Evolutionary conservation across 2,797 vertebrate species (phyloP).

Genomic region (Pipistrellus nathusii): DNA sequence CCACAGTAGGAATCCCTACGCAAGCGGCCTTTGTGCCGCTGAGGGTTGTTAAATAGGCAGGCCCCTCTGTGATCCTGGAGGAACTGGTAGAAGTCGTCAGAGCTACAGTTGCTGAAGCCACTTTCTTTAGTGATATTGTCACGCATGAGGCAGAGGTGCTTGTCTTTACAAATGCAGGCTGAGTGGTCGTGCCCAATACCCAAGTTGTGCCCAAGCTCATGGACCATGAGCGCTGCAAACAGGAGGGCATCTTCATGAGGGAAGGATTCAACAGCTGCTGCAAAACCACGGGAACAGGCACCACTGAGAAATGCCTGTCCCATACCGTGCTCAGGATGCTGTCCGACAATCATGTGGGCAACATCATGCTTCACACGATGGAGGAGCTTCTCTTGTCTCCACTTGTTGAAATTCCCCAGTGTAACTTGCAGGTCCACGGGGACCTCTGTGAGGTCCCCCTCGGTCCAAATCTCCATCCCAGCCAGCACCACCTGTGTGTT

Average conservation of each 20-base stretch:
- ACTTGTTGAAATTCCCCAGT: conserved; percentile 78
- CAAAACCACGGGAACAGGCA: conserved; percentile 64
- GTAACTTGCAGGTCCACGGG: neutral
- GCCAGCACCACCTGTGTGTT: conserved; percentile 69
- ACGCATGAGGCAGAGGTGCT: too few species aligned
- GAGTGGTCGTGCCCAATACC: conserved; percentile 59
- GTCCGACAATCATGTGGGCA: conserved; percentile 75
- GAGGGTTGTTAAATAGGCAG: too few species aligned
- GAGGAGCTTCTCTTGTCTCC: conserved; percentile 62
- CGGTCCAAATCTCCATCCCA: conserved; percentile 79
- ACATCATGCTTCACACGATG: conserved; percentile 42
- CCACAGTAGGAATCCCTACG: too few species aligned
- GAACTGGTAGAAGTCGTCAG: too few species aligned
- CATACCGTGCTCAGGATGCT: rapidly evolving
- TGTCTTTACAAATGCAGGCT: too few species aligned
- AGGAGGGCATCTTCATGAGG: conserved; percentile 7
- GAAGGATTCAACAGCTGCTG: conserved; percentile 64
- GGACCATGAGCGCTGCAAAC: conserved; percentile 72
- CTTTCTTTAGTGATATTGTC: too few species aligned
- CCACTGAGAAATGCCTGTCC: conserved; percentile 67
- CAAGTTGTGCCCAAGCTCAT: conserved; percentile 81
- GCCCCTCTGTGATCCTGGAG: too few species aligned
- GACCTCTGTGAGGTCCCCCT: conserved; percentile 48
- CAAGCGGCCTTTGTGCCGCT: too few species aligned
- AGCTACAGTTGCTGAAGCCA: too few species aligned